Conservation (phyloP, 1,140 invertebrate genomes). For the Brachionus sp. region DNA sequence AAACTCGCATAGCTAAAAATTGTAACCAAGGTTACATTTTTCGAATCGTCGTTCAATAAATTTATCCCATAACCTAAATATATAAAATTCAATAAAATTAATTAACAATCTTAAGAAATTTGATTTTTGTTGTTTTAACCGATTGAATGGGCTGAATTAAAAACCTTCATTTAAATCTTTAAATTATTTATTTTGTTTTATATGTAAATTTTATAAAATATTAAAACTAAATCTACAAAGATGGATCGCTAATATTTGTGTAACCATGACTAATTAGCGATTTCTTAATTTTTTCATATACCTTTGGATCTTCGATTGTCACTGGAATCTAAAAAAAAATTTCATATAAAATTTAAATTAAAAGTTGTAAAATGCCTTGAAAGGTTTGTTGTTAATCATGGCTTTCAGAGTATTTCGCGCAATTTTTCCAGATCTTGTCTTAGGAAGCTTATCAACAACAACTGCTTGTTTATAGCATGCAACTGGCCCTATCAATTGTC, state of each 20-base stretch:
- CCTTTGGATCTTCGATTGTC: conserved; percentile 79
- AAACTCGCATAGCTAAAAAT: background rate
- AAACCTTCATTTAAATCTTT: background rate
- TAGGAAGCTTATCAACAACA: conserved; percentile 72
- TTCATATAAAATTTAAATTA: background rate
- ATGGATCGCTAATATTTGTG: conserved; percentile 18
- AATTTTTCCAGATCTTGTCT: conserved; percentile 74
- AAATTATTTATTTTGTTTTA: background rate
- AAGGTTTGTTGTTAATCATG: conserved; percentile 71
- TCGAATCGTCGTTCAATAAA: background rate
- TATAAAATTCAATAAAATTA: conserved; percentile 7
- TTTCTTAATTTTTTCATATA: conserved; percentile 72
- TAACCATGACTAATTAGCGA: conserved; percentile 61
- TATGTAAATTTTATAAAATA: background rate
- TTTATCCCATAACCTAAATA: background rate
- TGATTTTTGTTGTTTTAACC: background rate
- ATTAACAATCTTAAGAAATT: background rate
- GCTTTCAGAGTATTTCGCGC: conserved; percentile 78
- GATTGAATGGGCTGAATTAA: background rate
- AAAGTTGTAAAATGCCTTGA: conserved; percentile 64
- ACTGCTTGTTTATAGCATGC: conserved; percentile 76
- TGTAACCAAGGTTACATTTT: conserved; percentile 6
- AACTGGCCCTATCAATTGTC: conserved; percentile 79
- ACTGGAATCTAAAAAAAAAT: conserved; percentile 66
- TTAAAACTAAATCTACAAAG: background rate